Conservation (phyloP, 2,113 vertebrate species). For the Coptodon rendalli region DNA sequence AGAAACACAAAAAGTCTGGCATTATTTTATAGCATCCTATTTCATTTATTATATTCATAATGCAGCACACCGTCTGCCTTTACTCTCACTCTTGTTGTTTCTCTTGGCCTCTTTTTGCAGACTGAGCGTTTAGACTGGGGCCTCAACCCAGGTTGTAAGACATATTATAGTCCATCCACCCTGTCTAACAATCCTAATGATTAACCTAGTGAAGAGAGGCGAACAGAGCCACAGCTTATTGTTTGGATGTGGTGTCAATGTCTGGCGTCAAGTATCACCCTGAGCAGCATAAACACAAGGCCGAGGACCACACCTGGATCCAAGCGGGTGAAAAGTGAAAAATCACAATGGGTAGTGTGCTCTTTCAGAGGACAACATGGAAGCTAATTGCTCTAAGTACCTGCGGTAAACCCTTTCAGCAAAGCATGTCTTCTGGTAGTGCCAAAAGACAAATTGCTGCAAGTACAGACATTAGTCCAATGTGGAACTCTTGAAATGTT, state of each 20-base stretch:
- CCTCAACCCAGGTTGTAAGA: conserved; percentile 23
- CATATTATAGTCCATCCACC: conserved; percentile 28
- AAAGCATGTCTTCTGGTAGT: conserved; percentile 50
- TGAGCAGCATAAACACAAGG: conserved; percentile 61
- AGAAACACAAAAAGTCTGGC: not conserved
- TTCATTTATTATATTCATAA: not conserved
- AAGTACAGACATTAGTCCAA: conserved; percentile 9
- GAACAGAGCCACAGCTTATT: conserved; percentile 26
- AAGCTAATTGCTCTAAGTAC: conserved; percentile 63
- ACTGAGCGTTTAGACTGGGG: not conserved
- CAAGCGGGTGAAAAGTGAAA: conserved; percentile 45
- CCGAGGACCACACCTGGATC: conserved; percentile 64
- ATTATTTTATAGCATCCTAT: not conserved
- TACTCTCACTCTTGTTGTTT: not conserved
- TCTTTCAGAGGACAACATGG: conserved; percentile 34
- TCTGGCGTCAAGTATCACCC: conserved; percentile 72
- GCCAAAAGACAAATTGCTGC: conserved; percentile 31
- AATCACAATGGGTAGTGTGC: conserved; percentile 30
- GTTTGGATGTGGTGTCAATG: conserved; percentile 72
- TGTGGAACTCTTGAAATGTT: conserved; percentile 28
- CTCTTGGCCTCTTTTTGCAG: not conserved
- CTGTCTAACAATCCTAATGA: conserved; percentile 48
- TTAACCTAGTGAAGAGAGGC: conserved; percentile 54
- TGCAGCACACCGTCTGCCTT: not conserved
- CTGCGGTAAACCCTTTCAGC: conserved; percentile 63